Evolutionary conservation across 2,888 invertebrate species (phyloP).

Genomic region (Zygogramma bicolorata): DNA sequence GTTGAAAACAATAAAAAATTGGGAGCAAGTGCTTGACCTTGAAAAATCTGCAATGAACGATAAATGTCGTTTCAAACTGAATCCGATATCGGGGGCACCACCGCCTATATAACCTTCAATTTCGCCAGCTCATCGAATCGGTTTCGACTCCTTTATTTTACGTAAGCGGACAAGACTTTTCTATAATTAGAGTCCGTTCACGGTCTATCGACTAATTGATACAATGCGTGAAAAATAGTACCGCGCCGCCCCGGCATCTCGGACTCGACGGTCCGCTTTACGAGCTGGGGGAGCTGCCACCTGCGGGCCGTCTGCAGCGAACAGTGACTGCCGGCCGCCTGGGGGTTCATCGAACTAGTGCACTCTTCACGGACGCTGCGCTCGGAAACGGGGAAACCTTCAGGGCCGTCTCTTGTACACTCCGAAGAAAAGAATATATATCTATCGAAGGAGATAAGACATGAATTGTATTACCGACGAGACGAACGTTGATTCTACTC

Average conservation of each 20-base stretch:
- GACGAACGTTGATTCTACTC: too few species aligned
- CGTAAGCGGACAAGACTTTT: too few species aligned
- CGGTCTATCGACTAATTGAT: neutral
- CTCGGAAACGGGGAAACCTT: neutral
- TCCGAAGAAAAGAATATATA: too few species aligned
- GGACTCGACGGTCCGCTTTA: neutral
- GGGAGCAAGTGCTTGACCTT: neutral
- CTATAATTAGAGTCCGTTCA: neutral
- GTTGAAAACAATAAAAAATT: too few species aligned
- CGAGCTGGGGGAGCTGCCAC: constrained; percentile 40
- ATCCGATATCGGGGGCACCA: neutral
- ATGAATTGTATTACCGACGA: too few species aligned
- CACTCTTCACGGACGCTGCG: constrained; percentile 46
- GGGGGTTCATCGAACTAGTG: constrained; percentile 51
- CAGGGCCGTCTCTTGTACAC: neutral
- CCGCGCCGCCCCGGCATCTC: neutral
- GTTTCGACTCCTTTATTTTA: neutral
- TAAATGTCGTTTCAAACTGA: too few species aligned
- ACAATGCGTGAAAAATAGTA: neutral
- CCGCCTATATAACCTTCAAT: neutral
- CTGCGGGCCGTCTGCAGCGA: constrained; percentile 55
- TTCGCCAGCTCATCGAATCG: neutral
- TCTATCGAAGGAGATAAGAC: too few species aligned
- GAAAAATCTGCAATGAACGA: too few species aligned
- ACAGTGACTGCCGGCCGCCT: constrained; percentile 46